Evolutionary conservation across 2,113 vertebrate genomes (phyloP), one percentile per base, ranked within the genome.

Genomic region (Gambusia affinis): DNA sequence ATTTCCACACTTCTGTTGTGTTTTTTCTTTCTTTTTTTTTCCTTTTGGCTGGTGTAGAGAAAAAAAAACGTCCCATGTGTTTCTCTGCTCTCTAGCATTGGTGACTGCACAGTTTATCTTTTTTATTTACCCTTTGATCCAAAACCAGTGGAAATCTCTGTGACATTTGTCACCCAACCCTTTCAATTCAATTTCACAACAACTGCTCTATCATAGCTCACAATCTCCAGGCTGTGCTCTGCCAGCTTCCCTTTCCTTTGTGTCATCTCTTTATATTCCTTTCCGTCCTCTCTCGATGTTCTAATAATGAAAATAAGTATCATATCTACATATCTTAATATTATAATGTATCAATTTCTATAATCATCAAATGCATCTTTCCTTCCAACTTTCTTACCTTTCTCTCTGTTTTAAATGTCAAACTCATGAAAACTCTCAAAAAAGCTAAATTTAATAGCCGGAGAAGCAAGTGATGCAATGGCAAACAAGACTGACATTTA

Each of bases 181-280:
- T 91, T 93, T 92, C 92, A 92, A 92, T 92, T 92, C 91, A 91
- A 93, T 93, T 93, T 92, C 90, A 92, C 88, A 91, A 92, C 85
- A 91, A 89, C 88, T 90, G 89, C 88, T 89, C 88, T 88, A 92
- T 93, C 92, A 81, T 80, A 75, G 82, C 87, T 90, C 73, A 75
- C 75, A 75, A 92, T 93, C 92, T 92, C 27, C 64, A 72, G 84
- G 81, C 89, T 73, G 61, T 39, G 79, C 83, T 80, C 83, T 28
- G 79, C 85, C 82, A 72, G 71, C 72, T 83, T 75, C 85, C 83
- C 82, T 83, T 84, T 72, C 80, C 67, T 88, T 89, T 88, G 83
- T 89, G 85, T 68, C 81, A 22, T 90, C 73, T 65, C 83, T 87
- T 89, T 75, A 78, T 75, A 80, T 87, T 87, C 72, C 78, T 69